These are phyloP conservation scores for Mormyrus proboscirostris DNA, from an alignment of 2,797 vertebrate genomes.

Conservation along the genomic window DNA sequence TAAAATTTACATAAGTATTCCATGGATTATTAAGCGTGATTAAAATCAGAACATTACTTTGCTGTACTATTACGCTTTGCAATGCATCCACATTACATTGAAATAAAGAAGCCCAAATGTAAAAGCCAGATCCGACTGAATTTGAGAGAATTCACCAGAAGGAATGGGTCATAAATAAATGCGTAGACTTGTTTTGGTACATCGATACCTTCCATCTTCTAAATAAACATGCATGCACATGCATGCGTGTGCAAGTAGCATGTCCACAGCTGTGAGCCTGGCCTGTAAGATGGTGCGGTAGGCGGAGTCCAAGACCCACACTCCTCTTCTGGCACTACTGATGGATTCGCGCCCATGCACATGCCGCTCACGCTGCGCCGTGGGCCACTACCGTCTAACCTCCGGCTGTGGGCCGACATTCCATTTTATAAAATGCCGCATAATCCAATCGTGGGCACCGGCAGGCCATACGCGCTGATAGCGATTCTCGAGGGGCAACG, in stretches of 20 bases:
- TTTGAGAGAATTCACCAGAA: neutral
- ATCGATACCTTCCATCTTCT: neutral
- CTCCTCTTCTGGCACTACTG: neutral
- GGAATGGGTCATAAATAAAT: neutral
- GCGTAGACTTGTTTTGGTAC: neutral
- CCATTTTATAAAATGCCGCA: constrained; percentile 25
- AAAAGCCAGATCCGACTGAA: neutral
- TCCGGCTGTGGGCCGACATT: constrained; percentile 21
- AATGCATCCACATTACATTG: constrained; percentile 34
- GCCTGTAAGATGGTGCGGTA: neutral
- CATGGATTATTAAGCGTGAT: constrained; percentile 31
- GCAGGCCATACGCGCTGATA: constrained; percentile 27
- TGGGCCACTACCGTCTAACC: neutral
- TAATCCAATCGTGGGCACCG: constrained; percentile 21
- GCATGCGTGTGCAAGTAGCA: neutral
- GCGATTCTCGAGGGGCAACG: constrained; percentile 28
- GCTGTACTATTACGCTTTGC: constrained; percentile 45
- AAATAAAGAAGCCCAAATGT: constrained; percentile 22
- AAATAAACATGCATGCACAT: neutral
- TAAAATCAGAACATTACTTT: constrained; percentile 37
- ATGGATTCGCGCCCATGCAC: neutral
- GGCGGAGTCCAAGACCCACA: neutral
- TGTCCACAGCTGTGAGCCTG: neutral
- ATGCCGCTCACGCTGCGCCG: neutral
- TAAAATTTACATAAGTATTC: constrained; percentile 44